A percentile compares a stretch with the other conserved stretches of the same genome.
Evolutionary conservation across 2,797 vertebrate genomes (phyloP).

Genomic region (Somateria mollissima): DNA sequence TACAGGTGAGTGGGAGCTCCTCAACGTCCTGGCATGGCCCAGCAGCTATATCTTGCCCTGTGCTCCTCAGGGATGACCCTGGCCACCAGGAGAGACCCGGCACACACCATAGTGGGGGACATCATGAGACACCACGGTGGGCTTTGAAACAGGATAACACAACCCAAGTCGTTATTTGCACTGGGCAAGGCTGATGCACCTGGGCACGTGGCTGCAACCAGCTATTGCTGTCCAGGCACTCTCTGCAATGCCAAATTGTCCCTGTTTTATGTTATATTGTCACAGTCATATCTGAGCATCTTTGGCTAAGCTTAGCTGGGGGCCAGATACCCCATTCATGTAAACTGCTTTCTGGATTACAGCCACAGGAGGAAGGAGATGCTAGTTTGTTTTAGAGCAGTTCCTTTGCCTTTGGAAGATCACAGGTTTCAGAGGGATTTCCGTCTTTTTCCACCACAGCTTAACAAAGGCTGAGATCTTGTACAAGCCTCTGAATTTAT

Average conservation of each 20-base stretch:
- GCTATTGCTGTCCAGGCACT: neutral
- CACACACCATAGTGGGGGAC: neutral
- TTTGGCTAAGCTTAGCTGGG: neutral
- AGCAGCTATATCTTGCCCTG: neutral
- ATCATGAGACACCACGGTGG: neutral
- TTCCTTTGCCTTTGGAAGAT: slow-evolving; percentile 40
- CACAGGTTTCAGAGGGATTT: slow-evolving; percentile 30
- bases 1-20: neutral
- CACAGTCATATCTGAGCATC: neutral
- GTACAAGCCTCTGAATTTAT: neutral
- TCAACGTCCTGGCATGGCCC: neutral
- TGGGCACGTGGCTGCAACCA: neutral
- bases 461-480: neutral
- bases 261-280: neutral
- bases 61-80: neutral
- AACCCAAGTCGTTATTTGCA: neutral
- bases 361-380: slow-evolving; percentile 31
- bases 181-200: neutral
- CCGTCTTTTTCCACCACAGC: neutral
- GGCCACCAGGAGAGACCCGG: neutral
- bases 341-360: slow-evolving; percentile 25
- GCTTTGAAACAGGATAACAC: neutral
- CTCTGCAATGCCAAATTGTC: neutral
- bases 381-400: slow-evolving; percentile 27
- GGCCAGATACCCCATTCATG: neutral